phyloP scores from a whole-genome alignment of 2,797 vertebrate genomes.

The Argya squamiceps region DNA sequence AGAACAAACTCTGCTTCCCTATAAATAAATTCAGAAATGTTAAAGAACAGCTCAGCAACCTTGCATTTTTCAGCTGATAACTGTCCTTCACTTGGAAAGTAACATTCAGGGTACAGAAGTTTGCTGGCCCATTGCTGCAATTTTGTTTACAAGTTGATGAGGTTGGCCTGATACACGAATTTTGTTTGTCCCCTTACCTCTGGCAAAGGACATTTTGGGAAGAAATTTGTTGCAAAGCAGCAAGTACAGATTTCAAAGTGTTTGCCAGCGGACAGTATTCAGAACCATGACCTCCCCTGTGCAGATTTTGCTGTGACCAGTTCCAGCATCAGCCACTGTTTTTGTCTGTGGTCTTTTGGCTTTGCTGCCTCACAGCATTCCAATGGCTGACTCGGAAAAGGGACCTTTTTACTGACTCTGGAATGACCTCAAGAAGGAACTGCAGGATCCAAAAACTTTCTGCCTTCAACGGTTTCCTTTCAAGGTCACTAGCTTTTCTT shows the following conservation, averaged over 20 bases:
- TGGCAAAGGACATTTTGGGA: conserved; percentile 5
- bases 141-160: not conserved
- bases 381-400: not conserved
- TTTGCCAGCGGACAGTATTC: not conserved
- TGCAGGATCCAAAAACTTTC: not conserved
- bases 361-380: not conserved
- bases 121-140: not conserved
- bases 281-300: not conserved
- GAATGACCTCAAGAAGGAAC: not conserved
- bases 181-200: not conserved
- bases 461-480: not conserved
- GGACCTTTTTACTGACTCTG: not conserved
- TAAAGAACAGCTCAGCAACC: conserved; percentile 68
- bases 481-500: not conserved
- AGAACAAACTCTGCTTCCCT: conserved; percentile 61
- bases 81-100: conserved; percentile 64
- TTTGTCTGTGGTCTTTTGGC: not conserved
- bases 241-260: conserved; percentile 29
- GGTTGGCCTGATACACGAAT: not conserved
- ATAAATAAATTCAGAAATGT: conserved; percentile 69
- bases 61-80: conserved; percentile 63
- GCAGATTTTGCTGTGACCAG: not conserved
- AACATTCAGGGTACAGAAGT: not conserved
- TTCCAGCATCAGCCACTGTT: not conserved
- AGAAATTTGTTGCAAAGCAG: conserved; percentile 53